These are phyloP conservation scores for Melanophora roralis DNA, from an alignment of 2,888 invertebrate species.

Conservation along the genomic window DNA sequence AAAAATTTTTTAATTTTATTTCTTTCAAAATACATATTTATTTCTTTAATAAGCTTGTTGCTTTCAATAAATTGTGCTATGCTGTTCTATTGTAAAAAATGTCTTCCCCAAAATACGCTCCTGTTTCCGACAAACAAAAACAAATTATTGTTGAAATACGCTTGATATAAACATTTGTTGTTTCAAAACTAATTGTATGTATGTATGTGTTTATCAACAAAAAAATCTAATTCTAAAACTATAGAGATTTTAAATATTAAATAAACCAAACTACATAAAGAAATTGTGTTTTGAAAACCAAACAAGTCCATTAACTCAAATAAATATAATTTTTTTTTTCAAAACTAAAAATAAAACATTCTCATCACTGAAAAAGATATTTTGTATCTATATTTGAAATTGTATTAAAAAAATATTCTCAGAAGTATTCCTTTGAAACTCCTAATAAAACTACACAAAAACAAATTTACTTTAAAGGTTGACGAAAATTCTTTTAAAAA, in stretches of 20 bases:
- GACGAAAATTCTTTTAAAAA: too few relatives aligned
- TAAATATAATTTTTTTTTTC: not conserved
- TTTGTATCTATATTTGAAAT: not conserved
- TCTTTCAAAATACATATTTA: too few relatives aligned
- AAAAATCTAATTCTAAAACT: constrained; percentile 20
- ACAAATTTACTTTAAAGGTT: too few relatives aligned
- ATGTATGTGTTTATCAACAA: not conserved
- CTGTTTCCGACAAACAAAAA: constrained; percentile 2
- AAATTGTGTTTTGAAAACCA: not conserved
- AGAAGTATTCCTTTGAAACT: too few relatives aligned
- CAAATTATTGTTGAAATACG: constrained; percentile 25
- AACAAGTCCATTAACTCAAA: constrained; percentile 6
- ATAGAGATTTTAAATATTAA: constrained; percentile 29
- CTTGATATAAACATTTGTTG: constrained; percentile 5
- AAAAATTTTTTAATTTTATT: too few relatives aligned
- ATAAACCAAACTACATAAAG: not conserved
- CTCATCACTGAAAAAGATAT: too few relatives aligned
- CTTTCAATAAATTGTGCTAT: too few relatives aligned
- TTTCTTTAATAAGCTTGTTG: too few relatives aligned
- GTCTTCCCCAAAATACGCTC: not conserved
- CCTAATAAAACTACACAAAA: too few relatives aligned
- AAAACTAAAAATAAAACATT: not conserved
- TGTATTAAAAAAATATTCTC: too few relatives aligned
- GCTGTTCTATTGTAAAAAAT: too few relatives aligned
- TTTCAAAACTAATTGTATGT: too few relatives aligned